Evolutionary conservation across 2,113 vertebrate genomes (phyloP).

Genomic region (Butorides virescens): DNA sequence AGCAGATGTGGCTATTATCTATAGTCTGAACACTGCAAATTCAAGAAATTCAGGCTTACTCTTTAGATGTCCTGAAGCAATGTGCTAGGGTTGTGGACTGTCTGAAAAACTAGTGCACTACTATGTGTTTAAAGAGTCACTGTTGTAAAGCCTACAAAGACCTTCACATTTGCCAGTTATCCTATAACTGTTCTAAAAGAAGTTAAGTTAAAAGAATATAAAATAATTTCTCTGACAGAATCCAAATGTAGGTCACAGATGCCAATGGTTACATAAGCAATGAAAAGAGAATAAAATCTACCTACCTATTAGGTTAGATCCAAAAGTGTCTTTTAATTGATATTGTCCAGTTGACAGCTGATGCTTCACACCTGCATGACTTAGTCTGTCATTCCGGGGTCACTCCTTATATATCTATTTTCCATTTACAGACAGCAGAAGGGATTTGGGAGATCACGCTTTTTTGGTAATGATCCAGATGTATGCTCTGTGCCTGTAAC

Average conservation of each 20-base stretch:
- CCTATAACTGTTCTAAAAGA: neutral
- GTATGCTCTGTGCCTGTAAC: neutral
- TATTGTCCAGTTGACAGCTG: accelerated
- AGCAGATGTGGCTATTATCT: neutral
- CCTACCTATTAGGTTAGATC: neutral
- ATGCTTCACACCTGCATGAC: neutral
- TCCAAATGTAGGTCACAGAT: neutral
- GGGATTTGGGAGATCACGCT: accelerated
- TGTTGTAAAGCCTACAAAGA: neutral
- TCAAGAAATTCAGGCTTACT: neutral
- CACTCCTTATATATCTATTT: neutral
- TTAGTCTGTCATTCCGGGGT: neutral
- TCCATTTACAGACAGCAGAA: neutral
- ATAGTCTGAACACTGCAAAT: neutral
- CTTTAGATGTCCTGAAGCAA: neutral
- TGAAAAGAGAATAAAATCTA: neutral
- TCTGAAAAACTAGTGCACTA: neutral
- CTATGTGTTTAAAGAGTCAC: neutral
- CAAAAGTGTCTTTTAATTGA: neutral
- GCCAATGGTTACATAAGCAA: neutral
- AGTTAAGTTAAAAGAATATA: neutral
- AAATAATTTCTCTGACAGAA: neutral
- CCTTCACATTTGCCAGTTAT: neutral
- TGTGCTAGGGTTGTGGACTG: neutral
- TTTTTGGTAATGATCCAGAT: neutral